A percentile compares a stretch with the other conserved stretches of the same genome.
Conservation (phyloP, 2,888 invertebrate species). For the Mythimna pallens region DNA sequence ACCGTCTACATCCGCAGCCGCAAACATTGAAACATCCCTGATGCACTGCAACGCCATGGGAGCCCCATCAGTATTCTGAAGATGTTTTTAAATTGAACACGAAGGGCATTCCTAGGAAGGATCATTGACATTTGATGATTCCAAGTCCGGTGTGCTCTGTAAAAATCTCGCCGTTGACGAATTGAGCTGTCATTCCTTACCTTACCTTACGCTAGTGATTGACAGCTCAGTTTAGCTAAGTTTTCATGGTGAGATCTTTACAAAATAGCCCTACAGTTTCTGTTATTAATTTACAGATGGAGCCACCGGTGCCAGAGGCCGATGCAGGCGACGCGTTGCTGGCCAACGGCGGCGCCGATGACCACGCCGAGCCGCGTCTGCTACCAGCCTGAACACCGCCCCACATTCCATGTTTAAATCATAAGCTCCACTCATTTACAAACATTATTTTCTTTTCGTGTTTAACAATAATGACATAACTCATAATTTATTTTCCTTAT, state of each 20-base stretch:
- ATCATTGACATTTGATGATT: no score
- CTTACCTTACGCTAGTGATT: not conserved
- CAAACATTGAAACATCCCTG: no score
- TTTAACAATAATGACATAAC: slow-evolving; percentile 42
- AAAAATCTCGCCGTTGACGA: not conserved
- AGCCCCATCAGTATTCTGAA: no score
- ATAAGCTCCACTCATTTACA: slow-evolving; percentile 13
- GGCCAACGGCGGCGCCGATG: slow-evolving; percentile 68
- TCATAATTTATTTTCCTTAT: slow-evolving; percentile 7
- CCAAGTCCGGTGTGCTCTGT: not conserved
- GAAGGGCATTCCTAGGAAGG: no score
- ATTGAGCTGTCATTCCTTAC: not conserved
- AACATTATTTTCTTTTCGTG: slow-evolving; percentile 24
- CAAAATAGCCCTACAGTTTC: not conserved
- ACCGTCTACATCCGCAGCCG: no score
- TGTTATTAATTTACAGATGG: slow-evolving; percentile 43
- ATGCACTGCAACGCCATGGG: no score
- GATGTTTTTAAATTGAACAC: no score
- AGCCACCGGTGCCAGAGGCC: slow-evolving; percentile 57
- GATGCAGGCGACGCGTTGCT: slow-evolving; percentile 70
- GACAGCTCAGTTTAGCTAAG: not conserved
- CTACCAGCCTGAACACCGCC: slow-evolving; percentile 58
- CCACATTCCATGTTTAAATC: slow-evolving; percentile 47
- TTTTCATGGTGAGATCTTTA: not conserved
- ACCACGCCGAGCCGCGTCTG: slow-evolving; percentile 61